Conservation (phyloP, 2,113 vertebrate species). For the Pontoporia blainvillei region DNA sequence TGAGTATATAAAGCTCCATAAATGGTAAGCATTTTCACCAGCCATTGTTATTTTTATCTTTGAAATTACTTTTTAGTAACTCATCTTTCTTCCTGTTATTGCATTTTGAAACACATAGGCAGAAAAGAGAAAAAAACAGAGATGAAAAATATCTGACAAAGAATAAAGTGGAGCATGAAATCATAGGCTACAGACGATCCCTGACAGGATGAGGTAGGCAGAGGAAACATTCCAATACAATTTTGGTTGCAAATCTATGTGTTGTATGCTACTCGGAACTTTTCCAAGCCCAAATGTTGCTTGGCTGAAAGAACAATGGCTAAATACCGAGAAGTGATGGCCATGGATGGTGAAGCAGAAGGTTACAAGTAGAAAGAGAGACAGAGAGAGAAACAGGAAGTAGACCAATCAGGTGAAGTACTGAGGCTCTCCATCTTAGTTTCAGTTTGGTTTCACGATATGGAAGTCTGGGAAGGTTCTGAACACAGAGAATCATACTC, state of each 20-base stretch:
- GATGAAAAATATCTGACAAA: constrained; percentile 2
- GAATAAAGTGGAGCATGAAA: background rate
- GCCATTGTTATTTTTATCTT: background rate
- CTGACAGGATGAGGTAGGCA: background rate
- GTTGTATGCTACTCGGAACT: background rate
- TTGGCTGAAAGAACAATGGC: background rate
- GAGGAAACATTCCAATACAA: background rate
- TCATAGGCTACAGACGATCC: background rate
- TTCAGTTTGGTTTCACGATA: background rate
- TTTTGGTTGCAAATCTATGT: background rate
- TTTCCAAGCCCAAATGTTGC: background rate
- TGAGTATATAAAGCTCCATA: background rate
- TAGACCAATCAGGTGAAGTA: background rate
- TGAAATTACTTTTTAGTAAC: background rate
- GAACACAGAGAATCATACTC: background rate
- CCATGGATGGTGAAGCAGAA: background rate
- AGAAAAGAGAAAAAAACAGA: background rate
- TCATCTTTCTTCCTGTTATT: background rate
- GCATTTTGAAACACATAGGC: background rate
- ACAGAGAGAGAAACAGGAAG: background rate
- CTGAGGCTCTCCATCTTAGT: background rate
- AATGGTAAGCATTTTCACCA: background rate
- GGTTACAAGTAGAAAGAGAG: background rate
- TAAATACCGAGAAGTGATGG: background rate
- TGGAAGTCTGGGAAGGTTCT: background rate